These are phyloP conservation scores for Mimumesa dahlbomi DNA, from an alignment of 2,888 invertebrate species.

Conservation along the genomic window DNA sequence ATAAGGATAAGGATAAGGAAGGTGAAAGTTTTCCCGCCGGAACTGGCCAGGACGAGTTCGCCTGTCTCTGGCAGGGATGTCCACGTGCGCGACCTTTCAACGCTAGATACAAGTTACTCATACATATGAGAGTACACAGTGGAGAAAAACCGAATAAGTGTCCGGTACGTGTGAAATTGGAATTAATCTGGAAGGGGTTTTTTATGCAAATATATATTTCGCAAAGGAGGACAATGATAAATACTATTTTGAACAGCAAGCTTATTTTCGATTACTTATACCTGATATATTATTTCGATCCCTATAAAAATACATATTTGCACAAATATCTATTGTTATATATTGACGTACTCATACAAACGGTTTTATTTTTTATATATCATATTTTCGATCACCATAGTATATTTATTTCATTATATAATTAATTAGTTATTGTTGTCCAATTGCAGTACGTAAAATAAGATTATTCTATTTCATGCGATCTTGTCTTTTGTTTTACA, in stretches of 20 bases:
- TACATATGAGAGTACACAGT: conserved; percentile 98
- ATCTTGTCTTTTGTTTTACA: too few species aligned
- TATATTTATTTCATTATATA: too few species aligned
- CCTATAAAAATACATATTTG: too few species aligned
- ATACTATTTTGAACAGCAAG: too few species aligned
- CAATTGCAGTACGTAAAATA: not conserved
- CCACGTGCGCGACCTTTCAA: conserved; percentile 95
- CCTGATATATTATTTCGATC: too few species aligned
- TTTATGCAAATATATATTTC: too few species aligned
- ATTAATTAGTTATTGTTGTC: too few species aligned
- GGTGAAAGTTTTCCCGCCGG: conserved; percentile 3
- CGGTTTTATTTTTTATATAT: conserved; percentile 1
- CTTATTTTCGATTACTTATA: too few species aligned
- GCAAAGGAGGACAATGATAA: not conserved
- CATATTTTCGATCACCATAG: not conserved
- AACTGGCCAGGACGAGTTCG: conserved; percentile 86
- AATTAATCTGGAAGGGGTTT: too few species aligned
- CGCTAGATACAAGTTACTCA: conserved; percentile 97
- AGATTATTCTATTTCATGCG: not conserved
- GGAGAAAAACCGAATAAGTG: conserved; percentile 99
- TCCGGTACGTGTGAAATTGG: conserved; percentile 94
- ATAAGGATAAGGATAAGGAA: conserved; percentile 59
- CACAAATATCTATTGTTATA: too few species aligned
- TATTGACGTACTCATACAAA: not conserved
- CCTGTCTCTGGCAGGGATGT: conserved; percentile 97